Conservation (phyloP, 2,113 vertebrate genomes). For the Melanerpes aurifrons region DNA sequence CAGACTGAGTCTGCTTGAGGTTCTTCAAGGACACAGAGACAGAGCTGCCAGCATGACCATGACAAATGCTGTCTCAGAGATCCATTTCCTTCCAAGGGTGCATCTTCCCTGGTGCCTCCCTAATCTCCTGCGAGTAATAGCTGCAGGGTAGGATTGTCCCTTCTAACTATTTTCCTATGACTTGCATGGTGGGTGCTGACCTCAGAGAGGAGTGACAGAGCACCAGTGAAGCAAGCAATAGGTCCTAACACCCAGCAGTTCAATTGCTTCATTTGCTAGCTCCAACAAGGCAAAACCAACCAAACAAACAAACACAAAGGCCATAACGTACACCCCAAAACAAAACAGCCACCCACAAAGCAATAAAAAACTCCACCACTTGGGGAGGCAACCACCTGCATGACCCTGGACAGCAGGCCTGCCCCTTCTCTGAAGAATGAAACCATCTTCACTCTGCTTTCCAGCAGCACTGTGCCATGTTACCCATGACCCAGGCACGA, state of each 20-base stretch:
- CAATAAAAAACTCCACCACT: neutral
- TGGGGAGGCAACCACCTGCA: neutral
- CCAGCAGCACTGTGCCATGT: neutral
- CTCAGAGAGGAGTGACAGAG: neutral
- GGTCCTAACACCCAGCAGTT: neutral
- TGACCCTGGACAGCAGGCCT: neutral
- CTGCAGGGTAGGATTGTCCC: neutral
- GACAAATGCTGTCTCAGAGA: neutral
- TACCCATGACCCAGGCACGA: neutral
- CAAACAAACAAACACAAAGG: neutral
- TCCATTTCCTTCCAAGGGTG: neutral
- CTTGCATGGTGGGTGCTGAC: neutral
- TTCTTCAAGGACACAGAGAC: neutral
- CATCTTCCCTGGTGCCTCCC: neutral
- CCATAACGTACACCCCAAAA: neutral
- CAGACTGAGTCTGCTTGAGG: neutral
- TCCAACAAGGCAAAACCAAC: neutral
- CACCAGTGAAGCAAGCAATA: neutral
- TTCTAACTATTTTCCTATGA: neutral
- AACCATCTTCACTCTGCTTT: neutral
- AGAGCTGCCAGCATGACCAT: neutral
- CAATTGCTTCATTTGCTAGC: neutral
- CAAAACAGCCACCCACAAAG: neutral
- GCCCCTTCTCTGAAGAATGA: neutral
- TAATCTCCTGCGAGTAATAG: neutral